Evolutionary conservation across 2,888 invertebrate genomes (phyloP), one percentile per base, ranked within the genome.

Genomic region (Torymus auratus): DNA sequence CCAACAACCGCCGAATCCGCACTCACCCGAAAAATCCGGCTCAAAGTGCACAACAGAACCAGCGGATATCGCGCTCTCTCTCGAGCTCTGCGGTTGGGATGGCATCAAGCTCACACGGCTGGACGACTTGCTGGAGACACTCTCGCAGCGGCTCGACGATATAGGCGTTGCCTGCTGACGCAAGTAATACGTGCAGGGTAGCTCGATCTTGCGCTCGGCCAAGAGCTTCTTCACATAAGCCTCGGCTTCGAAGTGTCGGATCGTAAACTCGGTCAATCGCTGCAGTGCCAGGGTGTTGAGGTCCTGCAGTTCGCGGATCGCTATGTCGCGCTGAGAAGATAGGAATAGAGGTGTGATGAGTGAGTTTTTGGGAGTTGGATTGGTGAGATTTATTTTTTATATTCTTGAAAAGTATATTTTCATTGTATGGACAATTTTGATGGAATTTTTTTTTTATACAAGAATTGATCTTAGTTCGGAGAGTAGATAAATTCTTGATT

Each of bases 291-390:
- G 89, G 23, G 91, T 91, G 86, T 94, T 95, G 15, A 92, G 92
- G 81, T 93, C 93, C 86, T 92, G 92, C n/a, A 94, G 85, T 84
- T 94, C 93, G 17, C 93, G 91, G 12, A 93, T 89, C 69, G 92
- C 91, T 41, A 94, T 91, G 82, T 94, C 94, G 85, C 91, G 92
- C 93, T 93, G 84, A 65, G 89, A 91, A 73, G 71, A 68, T 52
- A 84, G 68, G 61, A 74, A n/a, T n/a, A n/a, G 7, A 10, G 7
- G 7, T 7, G 7, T 10, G 41, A 41, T 41, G 41, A 41, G 7
- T 41, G 7, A 41, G 41, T 41, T 41, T 41, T 41, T 7, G 41
- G 7, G 0, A 41, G 0, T 41, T 7, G 41, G 41, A 41, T 41
- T 41, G 41, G 1, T 7, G 7, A 41, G 41, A 7, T 41, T 41